Evolutionary conservation across 2,888 invertebrate genomes (phyloP).

Genomic region (Synergus japonicus): DNA sequence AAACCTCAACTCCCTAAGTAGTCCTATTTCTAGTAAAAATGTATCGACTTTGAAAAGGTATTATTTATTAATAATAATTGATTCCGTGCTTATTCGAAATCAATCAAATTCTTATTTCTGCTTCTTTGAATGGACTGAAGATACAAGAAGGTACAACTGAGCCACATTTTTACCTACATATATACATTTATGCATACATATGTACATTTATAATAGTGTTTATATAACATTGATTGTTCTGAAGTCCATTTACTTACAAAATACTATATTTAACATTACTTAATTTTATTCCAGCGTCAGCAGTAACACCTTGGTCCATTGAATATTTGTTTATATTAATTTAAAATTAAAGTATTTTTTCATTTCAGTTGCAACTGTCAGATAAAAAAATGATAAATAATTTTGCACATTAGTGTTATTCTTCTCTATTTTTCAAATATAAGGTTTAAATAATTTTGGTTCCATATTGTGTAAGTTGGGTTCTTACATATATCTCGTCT

Average conservation of each 20-base stretch:
- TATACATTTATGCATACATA: conserved; percentile 33
- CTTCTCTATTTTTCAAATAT: neutral
- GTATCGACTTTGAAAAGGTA: neutral
- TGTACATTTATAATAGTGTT: conserved; percentile 40
- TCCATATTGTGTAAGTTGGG: neutral
- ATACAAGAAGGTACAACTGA: conserved; percentile 12
- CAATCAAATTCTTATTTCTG: neutral
- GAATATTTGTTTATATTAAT: conserved; percentile 17
- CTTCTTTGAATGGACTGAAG: neutral
- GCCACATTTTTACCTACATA: conserved; percentile 18
- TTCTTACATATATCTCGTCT: neutral
- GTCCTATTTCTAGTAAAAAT: neutral
- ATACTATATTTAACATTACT: conserved; percentile 29
- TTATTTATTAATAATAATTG: neutral
- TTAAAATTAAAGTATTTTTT: neutral
- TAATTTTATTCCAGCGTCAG: conserved; percentile 42
- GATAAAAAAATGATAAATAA: neutral
- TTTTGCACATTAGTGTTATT: neutral
- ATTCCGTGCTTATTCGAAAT: neutral
- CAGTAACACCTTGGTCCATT: conserved; percentile 59
- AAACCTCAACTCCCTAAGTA: neutral
- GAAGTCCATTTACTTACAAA: conserved; percentile 12
- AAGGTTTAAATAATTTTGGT: neutral
- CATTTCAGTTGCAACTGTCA: neutral
- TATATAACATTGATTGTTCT: conserved; percentile 42